Evolutionary conservation across 2,113 vertebrate species (phyloP).

Genomic region (Sinocyclocheilus anophthalmus): DNA sequence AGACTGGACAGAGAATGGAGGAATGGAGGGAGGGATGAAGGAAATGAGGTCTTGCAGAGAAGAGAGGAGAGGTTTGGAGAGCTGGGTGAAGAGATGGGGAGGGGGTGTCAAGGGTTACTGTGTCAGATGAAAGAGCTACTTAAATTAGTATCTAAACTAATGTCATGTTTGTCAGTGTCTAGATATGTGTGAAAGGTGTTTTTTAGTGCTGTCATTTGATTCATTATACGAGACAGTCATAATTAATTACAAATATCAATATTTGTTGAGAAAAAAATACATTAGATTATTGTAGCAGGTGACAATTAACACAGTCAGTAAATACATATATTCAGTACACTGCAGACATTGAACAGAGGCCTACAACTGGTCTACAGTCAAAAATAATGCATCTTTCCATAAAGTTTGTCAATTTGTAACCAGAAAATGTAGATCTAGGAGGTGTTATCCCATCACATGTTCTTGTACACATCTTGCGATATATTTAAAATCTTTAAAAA

Average conservation of each 20-base stretch:
- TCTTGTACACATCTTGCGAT: not conserved
- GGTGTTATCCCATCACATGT: not conserved
- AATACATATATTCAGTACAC: not conserved
- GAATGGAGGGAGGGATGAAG: slow-evolving; percentile 51
- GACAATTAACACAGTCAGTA: not conserved
- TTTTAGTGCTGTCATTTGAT: not conserved
- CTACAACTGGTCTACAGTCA: not conserved
- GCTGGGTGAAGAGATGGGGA: not conserved
- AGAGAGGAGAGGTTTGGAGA: slow-evolving; percentile 46
- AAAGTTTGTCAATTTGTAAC: not conserved
- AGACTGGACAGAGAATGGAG: slow-evolving; percentile 55
- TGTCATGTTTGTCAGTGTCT: slow-evolving; percentile 24
- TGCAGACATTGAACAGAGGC: not conserved
- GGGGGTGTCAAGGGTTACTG: slow-evolving; percentile 31
- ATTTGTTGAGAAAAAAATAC: too few species aligned
- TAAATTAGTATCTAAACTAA: slow-evolving; percentile 25
- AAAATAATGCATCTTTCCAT: not conserved
- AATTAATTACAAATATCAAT: not conserved
- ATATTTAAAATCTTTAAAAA: not conserved
- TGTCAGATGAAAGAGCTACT: slow-evolving; percentile 44
- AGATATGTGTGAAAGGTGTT: not conserved
- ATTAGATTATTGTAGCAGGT: too few species aligned
- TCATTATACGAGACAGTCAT: not conserved
- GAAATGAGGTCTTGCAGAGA: slow-evolving; percentile 33
- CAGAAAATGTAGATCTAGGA: too few species aligned